Evolutionary conservation across 1,140 invertebrate genomes (phyloP), one percentile per base, ranked within the genome.

Genomic region (Caenorhabditis tropicalis): DNA sequence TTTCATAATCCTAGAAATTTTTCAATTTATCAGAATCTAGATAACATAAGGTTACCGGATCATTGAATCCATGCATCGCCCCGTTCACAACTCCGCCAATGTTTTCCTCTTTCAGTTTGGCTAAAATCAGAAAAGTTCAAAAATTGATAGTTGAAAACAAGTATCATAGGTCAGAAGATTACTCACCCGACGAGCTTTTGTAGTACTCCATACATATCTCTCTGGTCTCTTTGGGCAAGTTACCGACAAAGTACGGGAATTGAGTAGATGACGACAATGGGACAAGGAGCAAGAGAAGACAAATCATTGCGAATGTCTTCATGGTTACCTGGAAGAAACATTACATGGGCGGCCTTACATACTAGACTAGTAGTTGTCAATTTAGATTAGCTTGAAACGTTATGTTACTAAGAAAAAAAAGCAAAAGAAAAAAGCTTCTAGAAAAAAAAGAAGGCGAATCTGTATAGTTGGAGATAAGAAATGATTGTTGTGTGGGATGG

Each of bases 181-280:
- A 3, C 29, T 19, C 65, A 74, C 65, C 65, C n/a, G 65, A 74
- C 10, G 65, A 74, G 36, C 65, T 74, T 36, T 74, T 29, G 16
- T 43, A 74, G 15, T 74, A 74, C 19, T 74, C 65, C 65, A 74
- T 74, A 43, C 65, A 74, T 12, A 74, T 24, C 6, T 74, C 65
- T 29, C n/a, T n/a, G n/a, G n/a, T n/a, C n/a, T n/a, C n/a, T n/a
- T n/a, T n/a, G n/a, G n/a, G n/a, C n/a, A n/a, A n/a, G n/a, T n/a
- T n/a, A n/a, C n/a, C n/a, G n/a, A n/a, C n/a, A n/a, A n/a, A n/a
- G n/a, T n/a, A n/a, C n/a, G n/a, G n/a, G n/a, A n/a, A n/a, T n/a
- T n/a, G n/a, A n/a, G n/a, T n/a, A n/a, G n/a, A n/a, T n/a, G n/a
- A n/a, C n/a, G n/a, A n/a, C n/a, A n/a, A n/a, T n/a, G n/a, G n/a